These are phyloP conservation scores for Nesidiocoris tenuis DNA, from an alignment of 2,888 invertebrate species.

Conservation along the genomic window DNA sequence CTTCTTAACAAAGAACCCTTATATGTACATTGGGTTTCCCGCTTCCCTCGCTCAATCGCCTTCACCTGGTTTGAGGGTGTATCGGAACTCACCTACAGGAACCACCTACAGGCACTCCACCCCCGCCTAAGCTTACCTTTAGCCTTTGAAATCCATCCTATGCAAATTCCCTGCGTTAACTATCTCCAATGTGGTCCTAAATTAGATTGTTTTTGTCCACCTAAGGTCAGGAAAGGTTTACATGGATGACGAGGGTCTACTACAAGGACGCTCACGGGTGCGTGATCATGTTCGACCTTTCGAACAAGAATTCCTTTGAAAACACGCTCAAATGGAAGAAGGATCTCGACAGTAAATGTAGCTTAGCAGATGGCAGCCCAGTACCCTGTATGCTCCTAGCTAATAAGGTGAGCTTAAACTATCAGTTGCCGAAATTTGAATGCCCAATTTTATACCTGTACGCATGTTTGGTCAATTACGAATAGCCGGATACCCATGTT, in stretches of 20 bases:
- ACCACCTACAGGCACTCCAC: no score
- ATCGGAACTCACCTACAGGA: no score
- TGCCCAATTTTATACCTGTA: not conserved
- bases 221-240: slow-evolving; percentile 61
- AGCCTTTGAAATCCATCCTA: no score
- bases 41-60: no score
- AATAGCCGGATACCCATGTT: no score
- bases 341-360: slow-evolving; percentile 61
- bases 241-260: slow-evolving; percentile 63
- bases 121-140: no score
- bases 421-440: not conserved
- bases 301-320: slow-evolving; percentile 60
- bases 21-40: no score
- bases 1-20: no score
- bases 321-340: slow-evolving; percentile 63
- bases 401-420: slow-evolving; percentile 57
- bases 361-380: slow-evolving; percentile 58
- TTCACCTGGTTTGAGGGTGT: no score
- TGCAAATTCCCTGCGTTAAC: no score
- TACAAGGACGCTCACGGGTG: slow-evolving; percentile 62
- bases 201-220: not conserved
- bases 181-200: no score
- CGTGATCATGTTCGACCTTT: slow-evolving; percentile 61
- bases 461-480: no score
- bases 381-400: slow-evolving; percentile 62